Conservation (phyloP, 1,140 invertebrate species). For the Conus betulinus region DNA sequence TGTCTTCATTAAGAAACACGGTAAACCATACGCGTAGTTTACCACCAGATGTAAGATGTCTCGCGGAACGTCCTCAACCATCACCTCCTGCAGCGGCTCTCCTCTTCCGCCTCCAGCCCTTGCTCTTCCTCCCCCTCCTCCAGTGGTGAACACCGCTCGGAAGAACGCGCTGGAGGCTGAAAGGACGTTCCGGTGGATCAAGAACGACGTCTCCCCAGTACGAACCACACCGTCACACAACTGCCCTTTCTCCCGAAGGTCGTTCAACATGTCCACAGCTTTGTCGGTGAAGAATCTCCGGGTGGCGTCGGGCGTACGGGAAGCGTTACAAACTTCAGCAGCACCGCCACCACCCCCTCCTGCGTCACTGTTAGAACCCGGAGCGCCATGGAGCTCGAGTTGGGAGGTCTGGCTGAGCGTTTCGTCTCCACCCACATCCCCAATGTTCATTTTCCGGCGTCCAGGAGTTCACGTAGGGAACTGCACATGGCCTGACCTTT, state of each 20-base stretch:
- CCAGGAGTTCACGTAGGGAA: neutral
- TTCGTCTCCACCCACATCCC: neutral
- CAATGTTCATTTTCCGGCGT: neutral
- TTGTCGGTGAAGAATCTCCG: conserved; percentile 42
- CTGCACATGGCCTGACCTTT: neutral
- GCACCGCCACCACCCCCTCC: neutral
- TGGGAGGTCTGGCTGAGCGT: neutral
- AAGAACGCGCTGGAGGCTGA: conserved; percentile 65
- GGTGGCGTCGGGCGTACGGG: neutral
- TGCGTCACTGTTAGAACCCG: neutral
- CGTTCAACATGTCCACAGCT: conserved; percentile 48
- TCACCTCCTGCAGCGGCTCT: conserved; percentile 80
- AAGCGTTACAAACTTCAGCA: too few relatives aligned
- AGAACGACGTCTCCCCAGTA: conserved; percentile 76
- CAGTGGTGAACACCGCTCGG: conserved; percentile 30
- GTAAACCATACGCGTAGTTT: conserved; percentile 88
- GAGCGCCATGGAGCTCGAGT: neutral
- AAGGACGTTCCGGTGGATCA: conserved; percentile 49
- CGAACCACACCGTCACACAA: conserved; percentile 89
- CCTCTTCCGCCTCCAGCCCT: neutral
- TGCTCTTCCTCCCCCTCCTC: neutral
- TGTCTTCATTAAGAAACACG: conserved; percentile 83
- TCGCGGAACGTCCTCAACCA: conserved; percentile 85
- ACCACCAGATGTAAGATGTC: conserved; percentile 86
- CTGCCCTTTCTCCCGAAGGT: conserved; percentile 81